Base-by-base conservation (phyloP, 2,888 invertebrate species). In the Pimpla rufipes region DNA sequence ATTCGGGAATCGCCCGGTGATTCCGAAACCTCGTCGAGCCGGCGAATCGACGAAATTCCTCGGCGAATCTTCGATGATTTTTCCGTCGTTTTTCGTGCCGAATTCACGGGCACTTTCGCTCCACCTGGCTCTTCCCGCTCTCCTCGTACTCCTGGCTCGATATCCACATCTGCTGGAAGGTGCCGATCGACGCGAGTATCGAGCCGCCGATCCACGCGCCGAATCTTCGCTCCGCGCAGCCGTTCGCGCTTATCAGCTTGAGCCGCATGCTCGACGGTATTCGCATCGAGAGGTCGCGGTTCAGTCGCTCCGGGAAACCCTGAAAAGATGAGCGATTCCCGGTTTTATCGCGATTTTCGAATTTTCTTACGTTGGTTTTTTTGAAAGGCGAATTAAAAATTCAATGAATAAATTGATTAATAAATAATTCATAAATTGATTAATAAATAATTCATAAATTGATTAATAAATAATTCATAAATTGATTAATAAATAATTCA, bases 141-240 rank as follows among this genome's bases (percentile, higher is more conserved):
- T 99, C 99, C 90, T 99, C 99, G 93, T 99, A 99, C 93, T 99
- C 99, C 93, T 99, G 99, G 89, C 98, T 98, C 0, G 99, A 99
- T 88, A 99, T 98, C 99, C 99, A 99, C 98, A 99, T 99, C 94
- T 99, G 99, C 92, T 99, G 99, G 95, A 99, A 99, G 21, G 99
- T 98, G 7, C 99, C 99, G 90, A 99, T 97, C 0, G 99, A 99
- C 0, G 99, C 99, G 66, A 99, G 94, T 90, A 99, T 99, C 0
- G 99, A 99, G 2, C 99, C 99, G 42, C 98, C 99, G 85, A 99
- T 99, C 99, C 99, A 99, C 0, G 99, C 97, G 5, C 99, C 99
- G 94, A 99, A 99, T 77, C 99, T 94, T 64, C 99, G 94, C 93
- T 99, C 99, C 0, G 97, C 96, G 62, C 97, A 97, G 59, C 98